Conservation (phyloP, 2,888 invertebrate species). For the Aspidapion aeneum region DNA sequence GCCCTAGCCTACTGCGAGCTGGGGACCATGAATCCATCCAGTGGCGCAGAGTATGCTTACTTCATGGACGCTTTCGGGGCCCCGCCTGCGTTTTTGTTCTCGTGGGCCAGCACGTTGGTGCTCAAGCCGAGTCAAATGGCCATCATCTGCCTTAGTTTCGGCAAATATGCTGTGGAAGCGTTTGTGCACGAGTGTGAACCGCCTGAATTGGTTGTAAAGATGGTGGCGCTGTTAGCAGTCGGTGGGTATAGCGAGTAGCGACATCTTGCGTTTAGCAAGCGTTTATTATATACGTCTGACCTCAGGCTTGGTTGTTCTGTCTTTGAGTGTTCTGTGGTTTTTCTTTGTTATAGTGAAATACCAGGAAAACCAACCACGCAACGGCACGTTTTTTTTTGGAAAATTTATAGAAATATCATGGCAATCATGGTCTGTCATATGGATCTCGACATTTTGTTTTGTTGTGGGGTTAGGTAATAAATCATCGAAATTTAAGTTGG, state of each 20-base stretch:
- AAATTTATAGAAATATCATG: too few species aligned
- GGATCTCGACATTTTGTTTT: too few species aligned
- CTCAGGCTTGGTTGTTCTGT: too few species aligned
- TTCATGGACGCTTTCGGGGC: constrained; percentile 94
- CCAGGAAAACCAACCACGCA: too few species aligned
- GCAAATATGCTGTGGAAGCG: constrained; percentile 89
- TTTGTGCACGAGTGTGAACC: constrained; percentile 85
- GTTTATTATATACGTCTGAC: too few species aligned
- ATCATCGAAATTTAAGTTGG: too few species aligned
- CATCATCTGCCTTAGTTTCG: constrained; percentile 90
- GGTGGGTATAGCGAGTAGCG: constrained; percentile 52
- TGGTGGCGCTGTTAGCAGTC: constrained; percentile 84
- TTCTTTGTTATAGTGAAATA: too few species aligned
- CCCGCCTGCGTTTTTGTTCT: constrained; percentile 87
- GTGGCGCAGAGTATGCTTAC: constrained; percentile 94
- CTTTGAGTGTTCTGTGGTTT: too few species aligned
- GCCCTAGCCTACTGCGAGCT: constrained; percentile 92
- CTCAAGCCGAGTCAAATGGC: constrained; percentile 93
- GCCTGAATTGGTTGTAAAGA: constrained; percentile 77
- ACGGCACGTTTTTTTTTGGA: too few species aligned
- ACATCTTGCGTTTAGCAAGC: too few species aligned
- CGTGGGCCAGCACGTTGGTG: constrained; percentile 91
- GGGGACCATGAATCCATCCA: constrained; percentile 93
- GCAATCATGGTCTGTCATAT: too few species aligned
- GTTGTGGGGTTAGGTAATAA: too few species aligned